Conservation (phyloP, 2,888 invertebrate genomes). For the Coelopa pilipes region DNA sequence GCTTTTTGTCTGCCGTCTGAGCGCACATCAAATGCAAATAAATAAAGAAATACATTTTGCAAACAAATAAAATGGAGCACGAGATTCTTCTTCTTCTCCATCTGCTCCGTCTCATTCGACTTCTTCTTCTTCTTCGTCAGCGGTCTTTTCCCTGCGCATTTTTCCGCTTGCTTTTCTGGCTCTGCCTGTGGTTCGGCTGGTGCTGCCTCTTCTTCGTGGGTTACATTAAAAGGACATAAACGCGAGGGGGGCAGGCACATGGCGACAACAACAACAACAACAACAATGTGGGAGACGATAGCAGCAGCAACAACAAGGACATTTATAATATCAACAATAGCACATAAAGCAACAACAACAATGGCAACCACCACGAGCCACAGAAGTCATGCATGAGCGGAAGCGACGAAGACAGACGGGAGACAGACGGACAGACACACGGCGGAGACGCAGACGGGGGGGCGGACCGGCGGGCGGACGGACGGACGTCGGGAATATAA, state of each 20-base stretch:
- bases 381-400: constrained; percentile 23
- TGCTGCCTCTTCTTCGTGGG: too few species aligned
- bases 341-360: constrained; percentile 17
- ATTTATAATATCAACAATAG: constrained; percentile 12
- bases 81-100: too few species aligned
- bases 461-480: not conserved
- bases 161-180: too few species aligned
- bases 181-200: too few species aligned
- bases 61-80: constrained; percentile 16
- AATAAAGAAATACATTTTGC: constrained; percentile 25
- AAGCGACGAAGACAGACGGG: not conserved
- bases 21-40: constrained; percentile 18
- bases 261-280: not conserved
- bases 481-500: constrained; percentile 12
- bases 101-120: too few species aligned
- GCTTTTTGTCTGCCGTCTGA: constrained; percentile 8
- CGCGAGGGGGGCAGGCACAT: not conserved
- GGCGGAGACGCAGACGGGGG: not conserved
- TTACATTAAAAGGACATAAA: constrained; percentile 21
- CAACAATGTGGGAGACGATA: too few species aligned
- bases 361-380: not conserved
- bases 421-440: not conserved
- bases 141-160: too few species aligned
- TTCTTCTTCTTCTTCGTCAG: too few species aligned
- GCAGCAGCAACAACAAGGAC: not conserved